Base-by-base conservation (phyloP, 1,140 invertebrate genomes). In the Antheraea mylitta region DNA sequence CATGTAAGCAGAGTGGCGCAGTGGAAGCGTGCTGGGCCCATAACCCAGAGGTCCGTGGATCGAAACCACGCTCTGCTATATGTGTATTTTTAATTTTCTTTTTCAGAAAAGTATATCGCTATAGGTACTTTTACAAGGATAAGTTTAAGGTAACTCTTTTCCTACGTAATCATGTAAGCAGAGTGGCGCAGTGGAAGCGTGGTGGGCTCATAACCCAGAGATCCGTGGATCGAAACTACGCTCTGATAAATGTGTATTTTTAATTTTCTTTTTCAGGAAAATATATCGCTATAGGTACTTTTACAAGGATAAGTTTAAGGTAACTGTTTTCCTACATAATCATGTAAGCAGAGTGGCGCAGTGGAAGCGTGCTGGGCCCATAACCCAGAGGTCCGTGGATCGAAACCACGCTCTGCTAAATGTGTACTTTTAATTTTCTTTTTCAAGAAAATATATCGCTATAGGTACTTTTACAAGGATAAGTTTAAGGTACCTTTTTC, bases 1-100 rank as follows among this genome's bases (percentile, higher is more conserved):
- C 13, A 11, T 48, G 10, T 53, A 53, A 82, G 77, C 81, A 86
- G 81, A 84, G 79, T 81, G 80, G 80, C 78, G 80, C 82, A 84
- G 80, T 81, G 80, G 78, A 80, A 81, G 80, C 82, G 79, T 81
- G 80, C 83, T 84, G 82, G 79, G 80, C 76, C 78, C 76, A 80
- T 81, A 82, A 80, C 81, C 81, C 80, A 83, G 78, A 81, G 80
- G 80, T 85, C 77, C 83, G 78, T 85, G 75, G 81, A 82, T 81
- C 79, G 77, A 84, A 86, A 84, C 83, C 78, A 80, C 78, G 79
- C 83, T 85, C 83, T 85, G 80, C 82, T 87, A 83, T 96, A 58
- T 13, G 11, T 19, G 11, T 45, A 48, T 6, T 64, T 18, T 64
- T 64, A 18, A 18, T 65, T 36, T 65, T 11, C 19, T 64, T 64